phyloP scores from a whole-genome alignment of 2,888 invertebrate genomes.

The Phania funesta region DNA sequence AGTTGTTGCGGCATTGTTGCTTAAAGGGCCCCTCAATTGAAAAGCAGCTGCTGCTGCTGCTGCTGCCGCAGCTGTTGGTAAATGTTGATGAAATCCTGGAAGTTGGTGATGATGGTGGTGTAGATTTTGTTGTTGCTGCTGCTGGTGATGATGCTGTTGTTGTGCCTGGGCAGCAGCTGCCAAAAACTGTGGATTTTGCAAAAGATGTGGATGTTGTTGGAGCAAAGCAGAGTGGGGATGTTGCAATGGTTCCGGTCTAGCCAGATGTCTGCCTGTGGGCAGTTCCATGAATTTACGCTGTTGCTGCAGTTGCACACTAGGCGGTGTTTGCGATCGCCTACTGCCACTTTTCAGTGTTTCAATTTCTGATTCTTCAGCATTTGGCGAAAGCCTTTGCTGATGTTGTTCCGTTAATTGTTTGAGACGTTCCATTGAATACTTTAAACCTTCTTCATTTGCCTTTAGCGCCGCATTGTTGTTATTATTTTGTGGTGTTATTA shows the following conservation, averaged over 20 bases:
- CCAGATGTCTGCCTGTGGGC: conserved; percentile 73
- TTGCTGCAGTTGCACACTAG: conserved; percentile 40
- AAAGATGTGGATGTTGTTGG: conserved; percentile 76
- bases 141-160: conserved; percentile 72
- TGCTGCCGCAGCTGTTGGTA: conserved; percentile 57
- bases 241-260: conserved; percentile 77
- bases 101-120: conserved; percentile 70
- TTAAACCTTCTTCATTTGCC: conserved; percentile 73
- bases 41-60: conserved; percentile 73
- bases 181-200: conserved; percentile 77
- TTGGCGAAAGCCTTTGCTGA: conserved; percentile 77
- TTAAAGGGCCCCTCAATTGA: conserved; percentile 70
- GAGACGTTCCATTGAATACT: conserved; percentile 79
- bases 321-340: conserved; percentile 63
- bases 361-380: conserved; percentile 57
- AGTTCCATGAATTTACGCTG: conserved; percentile 76
- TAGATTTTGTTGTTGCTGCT: conserved; percentile 68
- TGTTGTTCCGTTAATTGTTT: conserved; percentile 79
- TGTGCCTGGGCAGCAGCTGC: conserved; percentile 76
- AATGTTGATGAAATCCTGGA: conserved; percentile 66
- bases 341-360: conserved; percentile 42
- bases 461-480: conserved; percentile 42
- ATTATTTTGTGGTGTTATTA: conserved; percentile 70
- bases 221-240: conserved; percentile 77
- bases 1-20: conserved; percentile 41